These are phyloP conservation scores for Carettochelys insculpta DNA, from an alignment of 2,113 vertebrate species.

Conservation along the genomic window DNA sequence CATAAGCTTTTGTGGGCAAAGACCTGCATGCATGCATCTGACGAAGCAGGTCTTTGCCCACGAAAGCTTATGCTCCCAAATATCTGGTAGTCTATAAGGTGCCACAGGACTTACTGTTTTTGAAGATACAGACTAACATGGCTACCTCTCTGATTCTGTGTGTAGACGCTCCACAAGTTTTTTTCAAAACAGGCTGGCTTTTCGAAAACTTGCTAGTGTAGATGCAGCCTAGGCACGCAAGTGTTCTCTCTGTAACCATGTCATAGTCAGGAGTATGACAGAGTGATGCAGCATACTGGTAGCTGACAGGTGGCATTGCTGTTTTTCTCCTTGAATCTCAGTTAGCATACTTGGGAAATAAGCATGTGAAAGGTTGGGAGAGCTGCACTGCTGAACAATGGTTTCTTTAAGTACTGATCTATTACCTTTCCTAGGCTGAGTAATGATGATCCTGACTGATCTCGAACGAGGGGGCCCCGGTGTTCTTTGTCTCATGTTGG, in stretches of 20 bases:
- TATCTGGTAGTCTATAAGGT: too few species aligned
- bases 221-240: too few species aligned
- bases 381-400: background rate
- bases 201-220: too few species aligned
- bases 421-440: background rate
- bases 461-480: background rate
- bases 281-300: background rate
- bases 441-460: background rate
- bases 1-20: too few species aligned
- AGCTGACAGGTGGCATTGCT: background rate
- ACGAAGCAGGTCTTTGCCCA: too few species aligned
- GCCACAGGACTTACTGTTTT: too few species aligned
- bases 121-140: too few species aligned
- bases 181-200: too few species aligned
- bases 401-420: background rate
- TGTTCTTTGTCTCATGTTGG: background rate
- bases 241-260: background rate
- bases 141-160: too few species aligned
- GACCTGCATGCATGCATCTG: too few species aligned
- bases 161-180: too few species aligned
- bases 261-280: background rate
- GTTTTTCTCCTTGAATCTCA: constrained; percentile 10
- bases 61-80: too few species aligned
- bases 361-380: rapidly evolving
- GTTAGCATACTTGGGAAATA: background rate